A percentile compares a stretch with the other conserved stretches of the same genome.
These are phyloP conservation scores for Oenanthe oenanthe DNA, from an alignment of 2,113 vertebrate genomes.

Conservation along the genomic window DNA sequence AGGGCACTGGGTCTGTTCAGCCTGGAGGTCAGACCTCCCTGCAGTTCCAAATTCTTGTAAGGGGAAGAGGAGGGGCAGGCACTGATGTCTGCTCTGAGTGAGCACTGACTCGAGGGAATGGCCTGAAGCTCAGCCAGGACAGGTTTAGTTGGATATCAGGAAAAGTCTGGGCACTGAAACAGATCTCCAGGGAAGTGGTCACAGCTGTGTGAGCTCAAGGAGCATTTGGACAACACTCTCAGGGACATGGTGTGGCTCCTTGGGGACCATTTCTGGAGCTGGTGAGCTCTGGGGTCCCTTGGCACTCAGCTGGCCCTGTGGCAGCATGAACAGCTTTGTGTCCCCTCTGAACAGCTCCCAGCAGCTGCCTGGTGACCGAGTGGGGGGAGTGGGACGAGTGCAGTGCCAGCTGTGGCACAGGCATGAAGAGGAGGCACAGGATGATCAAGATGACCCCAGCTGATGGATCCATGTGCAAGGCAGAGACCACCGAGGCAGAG, in stretches of 20 bases:
- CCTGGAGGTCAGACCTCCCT: not conserved
- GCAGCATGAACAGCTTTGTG: not conserved
- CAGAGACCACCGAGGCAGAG: constrained; percentile 91
- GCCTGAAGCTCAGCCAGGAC: not conserved
- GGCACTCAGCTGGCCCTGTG: too few relatives aligned
- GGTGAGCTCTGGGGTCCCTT: not conserved
- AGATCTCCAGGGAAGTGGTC: not conserved
- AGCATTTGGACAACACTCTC: fast-evolving
- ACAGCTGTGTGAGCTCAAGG: not conserved
- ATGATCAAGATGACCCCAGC: constrained; percentile 95
- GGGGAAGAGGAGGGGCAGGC: not conserved
- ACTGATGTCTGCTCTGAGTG: not conserved
- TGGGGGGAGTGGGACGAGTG: constrained; percentile 97
- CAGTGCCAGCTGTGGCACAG: constrained; percentile 94
- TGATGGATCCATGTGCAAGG: constrained; percentile 92
- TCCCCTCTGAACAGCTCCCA: constrained; percentile 78
- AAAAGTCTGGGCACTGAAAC: not conserved
- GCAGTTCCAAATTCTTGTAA: fast-evolving
- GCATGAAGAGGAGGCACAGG: constrained; percentile 90
- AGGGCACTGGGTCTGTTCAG: not conserved
- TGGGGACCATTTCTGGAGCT: not conserved
- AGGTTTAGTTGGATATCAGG: not conserved
- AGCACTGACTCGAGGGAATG: not conserved
- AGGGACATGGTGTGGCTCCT: too few relatives aligned
- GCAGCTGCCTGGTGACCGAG: constrained; percentile 94